Conservation (phyloP, 1,140 invertebrate species). For the Brachionus plicatilis region DNA sequence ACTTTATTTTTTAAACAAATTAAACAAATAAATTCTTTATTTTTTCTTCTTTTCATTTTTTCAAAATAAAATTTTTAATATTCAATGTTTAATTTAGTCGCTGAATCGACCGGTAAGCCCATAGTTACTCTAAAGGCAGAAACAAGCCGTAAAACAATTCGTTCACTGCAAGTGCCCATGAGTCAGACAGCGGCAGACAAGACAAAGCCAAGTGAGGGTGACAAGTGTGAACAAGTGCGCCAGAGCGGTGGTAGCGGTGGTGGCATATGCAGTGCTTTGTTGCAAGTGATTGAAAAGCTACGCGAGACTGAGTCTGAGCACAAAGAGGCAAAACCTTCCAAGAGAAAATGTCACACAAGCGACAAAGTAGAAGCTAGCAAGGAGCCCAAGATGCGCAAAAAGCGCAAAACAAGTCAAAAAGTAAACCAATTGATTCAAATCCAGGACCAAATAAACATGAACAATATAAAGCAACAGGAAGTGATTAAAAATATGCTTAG, state of each 20-base stretch:
- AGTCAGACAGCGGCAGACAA: constrained; percentile 44
- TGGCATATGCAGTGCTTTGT: constrained; percentile 53
- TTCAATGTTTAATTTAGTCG: not conserved
- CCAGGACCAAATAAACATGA: not conserved
- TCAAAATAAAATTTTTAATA: not conserved
- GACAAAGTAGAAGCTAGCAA: not conserved
- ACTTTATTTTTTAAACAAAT: not conserved
- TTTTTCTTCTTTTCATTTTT: not conserved
- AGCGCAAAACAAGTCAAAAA: constrained; percentile 23
- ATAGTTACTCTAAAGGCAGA: not conserved
- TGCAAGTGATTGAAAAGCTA: constrained; percentile 54
- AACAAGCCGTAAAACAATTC: constrained; percentile 42
- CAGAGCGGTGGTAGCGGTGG: constrained; percentile 27
- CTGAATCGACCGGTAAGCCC: not conserved
- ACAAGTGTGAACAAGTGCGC: not conserved
- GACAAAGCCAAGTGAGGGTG: not conserved
- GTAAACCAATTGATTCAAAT: constrained; percentile 24
- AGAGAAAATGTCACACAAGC: not conserved
- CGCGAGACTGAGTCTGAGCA: constrained; percentile 43
- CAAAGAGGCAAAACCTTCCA: not conserved
- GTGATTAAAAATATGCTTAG: not conserved
- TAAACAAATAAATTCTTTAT: not conserved
- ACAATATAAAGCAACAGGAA: constrained; percentile 21
- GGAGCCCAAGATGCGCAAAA: not conserved
- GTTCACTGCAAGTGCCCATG: constrained; percentile 46